A percentile compares a stretch with the other conserved stretches of the same genome.
phyloP scores from a whole-genome alignment of 2,113 vertebrate genomes.

The Etheostoma spectabile region DNA sequence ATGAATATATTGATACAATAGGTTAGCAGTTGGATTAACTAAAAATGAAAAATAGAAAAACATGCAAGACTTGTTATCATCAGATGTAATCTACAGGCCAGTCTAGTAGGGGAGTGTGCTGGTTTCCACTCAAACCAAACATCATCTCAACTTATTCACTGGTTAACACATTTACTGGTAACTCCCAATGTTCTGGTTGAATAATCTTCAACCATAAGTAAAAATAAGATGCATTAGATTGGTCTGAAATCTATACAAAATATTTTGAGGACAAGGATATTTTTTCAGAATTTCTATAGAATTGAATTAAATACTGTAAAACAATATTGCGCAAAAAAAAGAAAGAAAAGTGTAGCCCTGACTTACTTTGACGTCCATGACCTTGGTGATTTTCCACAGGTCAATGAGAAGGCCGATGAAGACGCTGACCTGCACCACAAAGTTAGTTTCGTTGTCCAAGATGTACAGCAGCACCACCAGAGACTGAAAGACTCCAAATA shows the following conservation, averaged over 20 bases:
- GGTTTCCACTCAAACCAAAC: constrained; percentile 3
- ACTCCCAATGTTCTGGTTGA: background rate
- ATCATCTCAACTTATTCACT: background rate
- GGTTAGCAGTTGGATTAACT: background rate
- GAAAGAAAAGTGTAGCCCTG: background rate
- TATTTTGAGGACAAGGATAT: background rate
- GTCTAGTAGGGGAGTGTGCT: background rate
- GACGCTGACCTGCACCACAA: constrained; percentile 97
- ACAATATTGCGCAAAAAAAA: background rate
- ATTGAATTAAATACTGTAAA: background rate
- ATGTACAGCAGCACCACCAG: constrained; percentile 96
- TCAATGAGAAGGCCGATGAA: constrained; percentile 97
- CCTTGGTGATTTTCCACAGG: constrained; percentile 99
- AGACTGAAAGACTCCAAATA: constrained; percentile 96
- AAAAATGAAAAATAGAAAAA: background rate
- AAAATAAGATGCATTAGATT: background rate
- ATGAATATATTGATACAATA: background rate
- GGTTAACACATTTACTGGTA: background rate
- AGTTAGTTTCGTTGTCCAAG: constrained; percentile 97
- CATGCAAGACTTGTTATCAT: background rate
- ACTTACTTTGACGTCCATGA: constrained; percentile 95
- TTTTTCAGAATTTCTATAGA: background rate
- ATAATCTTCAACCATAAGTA: too few relatives aligned
- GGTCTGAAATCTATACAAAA: background rate
- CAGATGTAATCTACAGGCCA: background rate